A percentile compares a stretch with the other conserved stretches of the same genome.
These are phyloP conservation scores for Drosophila mercatorum DNA, from an alignment of 2,888 invertebrate species.

Conservation along the genomic window DNA sequence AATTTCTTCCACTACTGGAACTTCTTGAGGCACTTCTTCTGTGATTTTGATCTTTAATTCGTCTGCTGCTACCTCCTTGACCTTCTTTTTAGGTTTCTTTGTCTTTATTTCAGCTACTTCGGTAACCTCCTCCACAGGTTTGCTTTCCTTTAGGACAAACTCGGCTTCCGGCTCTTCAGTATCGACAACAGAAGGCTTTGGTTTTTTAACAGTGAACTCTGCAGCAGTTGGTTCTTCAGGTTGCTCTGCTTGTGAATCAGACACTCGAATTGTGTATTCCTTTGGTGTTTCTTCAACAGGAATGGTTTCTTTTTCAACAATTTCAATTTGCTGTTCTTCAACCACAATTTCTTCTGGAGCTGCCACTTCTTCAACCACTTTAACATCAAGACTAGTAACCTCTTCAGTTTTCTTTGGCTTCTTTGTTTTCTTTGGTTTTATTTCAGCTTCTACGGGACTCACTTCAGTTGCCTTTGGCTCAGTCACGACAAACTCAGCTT, in stretches of 20 bases:
- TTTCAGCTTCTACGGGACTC: constrained; percentile 65
- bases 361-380: constrained; percentile 66
- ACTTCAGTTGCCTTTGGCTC: constrained; percentile 73
- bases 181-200: constrained; percentile 52
- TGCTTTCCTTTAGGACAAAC: constrained; percentile 61
- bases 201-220: constrained; percentile 64
- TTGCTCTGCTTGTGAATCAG: constrained; percentile 50
- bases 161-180: constrained; percentile 67
- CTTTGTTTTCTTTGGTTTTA: constrained; percentile 76
- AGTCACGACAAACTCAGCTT: constrained; percentile 71
- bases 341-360: constrained; percentile 44
- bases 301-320: constrained; percentile 36
- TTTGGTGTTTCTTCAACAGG: constrained; percentile 49
- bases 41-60: constrained; percentile 74
- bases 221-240: constrained; percentile 65
- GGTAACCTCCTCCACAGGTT: constrained; percentile 73
- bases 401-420: constrained; percentile 72
- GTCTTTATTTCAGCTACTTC: constrained; percentile 71
- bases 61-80: constrained; percentile 69
- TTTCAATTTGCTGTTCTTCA: constrained; percentile 47
- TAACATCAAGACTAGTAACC: constrained; percentile 68
- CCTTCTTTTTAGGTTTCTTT: constrained; percentile 76
- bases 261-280: constrained; percentile 48
- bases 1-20: constrained; percentile 70
- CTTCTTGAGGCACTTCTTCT: constrained; percentile 71